Base-by-base conservation (phyloP, 2,888 invertebrate species). In the Teleogryllus oceanicus region DNA sequence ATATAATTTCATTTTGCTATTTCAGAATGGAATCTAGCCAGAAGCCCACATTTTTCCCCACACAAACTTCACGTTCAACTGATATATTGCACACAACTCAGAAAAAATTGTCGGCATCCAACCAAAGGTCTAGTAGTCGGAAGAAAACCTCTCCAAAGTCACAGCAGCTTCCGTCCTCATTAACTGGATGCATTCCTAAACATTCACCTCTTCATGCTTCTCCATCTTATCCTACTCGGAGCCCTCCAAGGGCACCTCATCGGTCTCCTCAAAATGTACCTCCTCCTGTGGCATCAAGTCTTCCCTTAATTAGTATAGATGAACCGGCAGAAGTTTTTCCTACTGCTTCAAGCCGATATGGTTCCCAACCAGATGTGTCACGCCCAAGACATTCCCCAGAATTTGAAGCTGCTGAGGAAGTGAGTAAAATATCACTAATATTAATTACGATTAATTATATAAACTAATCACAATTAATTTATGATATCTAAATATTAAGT, bases 201-300 rank as follows among this genome's bases (percentile, higher is more conserved):
- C 89, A 90, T 85, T 90, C 91, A 80, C 91, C 90, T 50, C 86
- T 90, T 82, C 90, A 90, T 84, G 90, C 90, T 82, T 91, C 91
- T 82, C 91, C 91, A 76, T 87, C 87, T 75, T 85, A 85, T 82
- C 83, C 84, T 12, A 82, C 20, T 5, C 75, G 75, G 16, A 75
- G 24, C 13, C 24, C 79, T 82, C 83, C 78, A 82, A 80, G 78
- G 81, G 81, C 81, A 80, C 82, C 80, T 82, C 74, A 82, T 51
- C 81, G 82, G 74, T 81, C 81, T 51, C 83, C 80, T 50, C 82
- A 81, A 75, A 83, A 82, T 79, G 76, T 76, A 2, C 78, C 79
- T 13, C 76, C 77, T 49, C 74, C 78, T 49, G 74, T 18, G 11
- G 51, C 78, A 49, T 78, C 77, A 37, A 79, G 80, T 21, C 77